phyloP scores from a whole-genome alignment of 2,888 invertebrate genomes.

The Drosophila gaucha region DNA sequence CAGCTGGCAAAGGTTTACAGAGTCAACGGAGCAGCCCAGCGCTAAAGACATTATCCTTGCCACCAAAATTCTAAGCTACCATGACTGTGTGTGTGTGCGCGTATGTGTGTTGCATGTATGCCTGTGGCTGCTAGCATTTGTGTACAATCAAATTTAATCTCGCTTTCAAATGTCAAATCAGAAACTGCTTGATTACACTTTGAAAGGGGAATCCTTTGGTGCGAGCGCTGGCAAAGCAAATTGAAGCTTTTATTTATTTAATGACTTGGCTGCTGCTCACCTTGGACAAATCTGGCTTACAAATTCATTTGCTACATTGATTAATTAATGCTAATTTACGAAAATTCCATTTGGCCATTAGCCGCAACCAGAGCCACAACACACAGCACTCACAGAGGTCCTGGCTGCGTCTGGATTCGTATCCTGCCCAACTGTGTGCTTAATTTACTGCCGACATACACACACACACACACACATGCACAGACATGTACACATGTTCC shows the following conservation, averaged over 20 bases:
- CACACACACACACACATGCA: constrained; percentile 15
- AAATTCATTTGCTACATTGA: constrained; percentile 75
- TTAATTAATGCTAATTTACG: constrained; percentile 79
- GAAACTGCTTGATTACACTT: constrained; percentile 52
- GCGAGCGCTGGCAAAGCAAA: constrained; percentile 23
- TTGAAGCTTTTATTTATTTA: constrained; percentile 61
- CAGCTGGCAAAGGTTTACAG: constrained; percentile 33
- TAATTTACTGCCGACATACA: constrained; percentile 56
- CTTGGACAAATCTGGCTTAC: constrained; percentile 60
- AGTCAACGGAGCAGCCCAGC: constrained; percentile 28
- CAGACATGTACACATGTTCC: constrained; percentile 13
- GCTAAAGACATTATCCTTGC: constrained; percentile 40
- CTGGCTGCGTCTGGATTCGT: constrained; percentile 6
- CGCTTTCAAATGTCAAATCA: constrained; percentile 65
- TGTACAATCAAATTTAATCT: constrained; percentile 66
- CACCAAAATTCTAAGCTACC: constrained; percentile 29
- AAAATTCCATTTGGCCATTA: constrained; percentile 73
- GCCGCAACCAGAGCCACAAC: constrained; percentile 34
- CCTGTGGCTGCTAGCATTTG: constrained; percentile 30
- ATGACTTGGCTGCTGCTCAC: constrained; percentile 48
- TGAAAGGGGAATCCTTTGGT: constrained; percentile 28
- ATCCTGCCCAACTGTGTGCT: constrained; percentile 34
- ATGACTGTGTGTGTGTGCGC: constrained; percentile 1
- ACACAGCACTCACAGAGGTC: constrained; percentile 23
- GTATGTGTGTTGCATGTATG: background rate